phyloP scores from a whole-genome alignment of 2,113 vertebrate species.

The Rhabdornis inornatus region DNA sequence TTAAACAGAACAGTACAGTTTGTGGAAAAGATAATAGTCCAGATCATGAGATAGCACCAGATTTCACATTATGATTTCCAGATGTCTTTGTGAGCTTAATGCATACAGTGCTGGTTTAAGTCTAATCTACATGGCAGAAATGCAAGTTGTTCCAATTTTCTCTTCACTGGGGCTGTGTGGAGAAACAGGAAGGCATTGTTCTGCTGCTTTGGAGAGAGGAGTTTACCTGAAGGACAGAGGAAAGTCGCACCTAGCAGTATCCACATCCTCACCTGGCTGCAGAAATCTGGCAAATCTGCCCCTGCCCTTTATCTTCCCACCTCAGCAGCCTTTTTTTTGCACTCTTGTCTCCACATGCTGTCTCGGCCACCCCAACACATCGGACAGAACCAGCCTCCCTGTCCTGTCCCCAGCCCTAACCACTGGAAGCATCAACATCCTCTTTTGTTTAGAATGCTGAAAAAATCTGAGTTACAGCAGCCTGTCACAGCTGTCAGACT shows the following conservation, averaged over 20 bases:
- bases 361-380: neutral
- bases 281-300: neutral
- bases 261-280: neutral
- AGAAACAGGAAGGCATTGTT: neutral
- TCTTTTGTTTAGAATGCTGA: neutral
- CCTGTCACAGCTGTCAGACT: neutral
- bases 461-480: neutral
- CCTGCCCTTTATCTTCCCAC: neutral
- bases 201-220: neutral
- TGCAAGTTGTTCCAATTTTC: neutral
- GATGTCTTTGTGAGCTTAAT: constrained; percentile 23
- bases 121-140: constrained; percentile 12
- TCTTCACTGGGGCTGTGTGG: neutral
- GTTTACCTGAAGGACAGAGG: neutral
- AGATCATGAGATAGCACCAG: neutral
- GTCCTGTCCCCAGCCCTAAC: neutral
- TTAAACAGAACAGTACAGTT: neutral
- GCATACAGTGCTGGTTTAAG: constrained; percentile 12
- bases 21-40: constrained; percentile 26
- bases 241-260: neutral
- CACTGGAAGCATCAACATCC: neutral
- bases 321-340: neutral
- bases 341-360: fast-evolving
- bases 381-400: neutral
- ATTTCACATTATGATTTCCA: constrained; percentile 32